Conservation (phyloP, 2,113 vertebrate species). For the Hiodon alosoides region DNA sequence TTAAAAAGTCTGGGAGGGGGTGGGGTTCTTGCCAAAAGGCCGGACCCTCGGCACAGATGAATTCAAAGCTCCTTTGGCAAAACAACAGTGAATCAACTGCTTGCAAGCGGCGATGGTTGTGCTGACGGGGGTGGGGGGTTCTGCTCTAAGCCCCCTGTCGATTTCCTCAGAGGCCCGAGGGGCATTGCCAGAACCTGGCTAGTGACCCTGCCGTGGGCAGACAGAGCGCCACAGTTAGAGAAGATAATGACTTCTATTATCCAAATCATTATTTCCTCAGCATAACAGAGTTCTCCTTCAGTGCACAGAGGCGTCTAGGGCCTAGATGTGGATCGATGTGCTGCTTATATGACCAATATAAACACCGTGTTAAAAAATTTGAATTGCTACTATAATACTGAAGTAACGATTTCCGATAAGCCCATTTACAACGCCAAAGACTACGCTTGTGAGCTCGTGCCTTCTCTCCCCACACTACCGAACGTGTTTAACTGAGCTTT, state of each 20-base stretch:
- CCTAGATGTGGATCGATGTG: conserved; percentile 13
- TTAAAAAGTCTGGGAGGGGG: conserved; percentile 44
- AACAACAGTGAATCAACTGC: background rate
- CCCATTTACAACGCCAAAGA: conserved; percentile 26
- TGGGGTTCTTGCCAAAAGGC: conserved; percentile 55
- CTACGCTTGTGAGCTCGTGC: conserved; percentile 5
- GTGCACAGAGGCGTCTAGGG: conserved; percentile 8
- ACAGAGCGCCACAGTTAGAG: conserved; percentile 50
- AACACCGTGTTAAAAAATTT: conserved; percentile 18
- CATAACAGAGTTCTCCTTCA: conserved; percentile 6
- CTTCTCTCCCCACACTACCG: conserved; percentile 15
- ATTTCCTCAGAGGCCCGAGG: conserved; percentile 50
- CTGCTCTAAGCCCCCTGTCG: conserved; percentile 36
- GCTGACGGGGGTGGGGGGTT: conserved; percentile 4
- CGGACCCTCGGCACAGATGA: conserved; percentile 35
- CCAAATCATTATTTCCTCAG: conserved; percentile 39
- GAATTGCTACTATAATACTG: background rate
- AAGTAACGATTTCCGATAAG: conserved; percentile 15
- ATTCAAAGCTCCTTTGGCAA: background rate
- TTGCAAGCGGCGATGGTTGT: background rate
- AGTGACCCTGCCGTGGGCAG: conserved; percentile 31
- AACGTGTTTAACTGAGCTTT: background rate
- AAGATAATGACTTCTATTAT: conserved; percentile 55
- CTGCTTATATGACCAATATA: conserved; percentile 28
- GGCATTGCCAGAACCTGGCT: conserved; percentile 27